These are phyloP conservation scores for Habropoda laboriosa DNA, from an alignment of 1,140 invertebrate genomes.

Conservation along the genomic window DNA sequence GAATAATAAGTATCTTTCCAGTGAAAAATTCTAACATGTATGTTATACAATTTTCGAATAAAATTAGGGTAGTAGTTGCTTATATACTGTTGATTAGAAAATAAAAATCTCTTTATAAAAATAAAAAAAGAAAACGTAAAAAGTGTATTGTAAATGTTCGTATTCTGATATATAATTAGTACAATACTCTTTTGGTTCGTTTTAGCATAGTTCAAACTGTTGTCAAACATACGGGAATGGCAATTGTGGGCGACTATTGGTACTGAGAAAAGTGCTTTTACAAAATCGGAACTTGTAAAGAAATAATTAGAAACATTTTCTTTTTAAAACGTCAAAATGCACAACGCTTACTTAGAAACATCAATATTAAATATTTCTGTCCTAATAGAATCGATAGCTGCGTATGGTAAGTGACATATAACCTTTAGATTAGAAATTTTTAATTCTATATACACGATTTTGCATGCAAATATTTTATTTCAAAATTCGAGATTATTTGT, in stretches of 20 bases:
- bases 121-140: not conserved
- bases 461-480: not conserved
- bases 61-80: too few relatives aligned
- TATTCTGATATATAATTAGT: not conserved
- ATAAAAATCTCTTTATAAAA: not conserved
- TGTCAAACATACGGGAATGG: not conserved
- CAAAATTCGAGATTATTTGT: not conserved
- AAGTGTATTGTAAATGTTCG: not conserved
- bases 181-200: not conserved
- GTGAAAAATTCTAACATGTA: not conserved
- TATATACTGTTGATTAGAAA: not conserved
- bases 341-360: conserved; percentile 92
- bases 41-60: too few relatives aligned
- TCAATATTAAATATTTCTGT: conserved; percentile 92
- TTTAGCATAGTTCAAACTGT: not conserved
- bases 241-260: not conserved
- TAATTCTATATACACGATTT: not conserved
- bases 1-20: not conserved
- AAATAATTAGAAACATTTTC: conserved; percentile 45
- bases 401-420: conserved; percentile 88
- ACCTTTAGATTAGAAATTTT: conserved; percentile 29
- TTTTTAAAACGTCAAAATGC: conserved; percentile 84
- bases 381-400: conserved; percentile 95
- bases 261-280: not conserved
- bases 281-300: not conserved